phyloP scores from a whole-genome alignment of 2,113 vertebrate species.

The Thinocorus orbignyianus region DNA sequence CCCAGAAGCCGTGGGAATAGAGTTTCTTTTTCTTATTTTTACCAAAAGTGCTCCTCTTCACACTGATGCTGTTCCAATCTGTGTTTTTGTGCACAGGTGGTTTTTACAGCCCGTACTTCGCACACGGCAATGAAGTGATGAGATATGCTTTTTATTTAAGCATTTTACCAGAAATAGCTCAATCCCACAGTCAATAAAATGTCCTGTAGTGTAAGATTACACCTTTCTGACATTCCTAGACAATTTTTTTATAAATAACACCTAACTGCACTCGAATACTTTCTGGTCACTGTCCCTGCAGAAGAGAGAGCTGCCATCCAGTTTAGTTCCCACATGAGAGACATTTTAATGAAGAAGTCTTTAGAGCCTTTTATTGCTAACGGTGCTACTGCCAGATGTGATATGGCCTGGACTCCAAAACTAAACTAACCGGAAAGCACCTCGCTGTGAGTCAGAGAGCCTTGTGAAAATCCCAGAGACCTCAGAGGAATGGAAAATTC shows the following conservation, averaged over 20 bases:
- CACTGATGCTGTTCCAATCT: background rate
- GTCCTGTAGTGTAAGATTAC: background rate
- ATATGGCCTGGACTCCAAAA: background rate
- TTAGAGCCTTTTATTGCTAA: background rate
- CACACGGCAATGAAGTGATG: constrained; percentile 11
- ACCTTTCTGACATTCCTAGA: constrained; percentile 39
- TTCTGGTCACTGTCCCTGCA: background rate
- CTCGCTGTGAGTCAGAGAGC: background rate
- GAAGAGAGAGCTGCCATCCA: background rate
- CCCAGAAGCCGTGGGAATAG: background rate
- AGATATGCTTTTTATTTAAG: constrained; percentile 32
- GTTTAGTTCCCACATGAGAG: background rate
- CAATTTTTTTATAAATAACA: constrained; percentile 30
- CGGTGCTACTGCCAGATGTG: constrained; percentile 16
- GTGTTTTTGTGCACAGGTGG: constrained; percentile 8
- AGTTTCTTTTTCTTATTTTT: background rate
- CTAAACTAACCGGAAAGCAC: constrained; percentile 10
- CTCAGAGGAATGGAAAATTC: background rate
- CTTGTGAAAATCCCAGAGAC: constrained; percentile 20
- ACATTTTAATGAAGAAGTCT: background rate
- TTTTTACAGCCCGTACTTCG: constrained; percentile 39
- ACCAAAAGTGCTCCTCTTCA: background rate
- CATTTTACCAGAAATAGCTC: constrained; percentile 34
- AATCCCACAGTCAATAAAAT: constrained; percentile 30
- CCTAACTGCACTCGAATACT: background rate